A percentile compares a stretch with the other conserved stretches of the same genome.
phyloP scores from a whole-genome alignment of 2,888 invertebrate species.

The Aphidius colemani region DNA sequence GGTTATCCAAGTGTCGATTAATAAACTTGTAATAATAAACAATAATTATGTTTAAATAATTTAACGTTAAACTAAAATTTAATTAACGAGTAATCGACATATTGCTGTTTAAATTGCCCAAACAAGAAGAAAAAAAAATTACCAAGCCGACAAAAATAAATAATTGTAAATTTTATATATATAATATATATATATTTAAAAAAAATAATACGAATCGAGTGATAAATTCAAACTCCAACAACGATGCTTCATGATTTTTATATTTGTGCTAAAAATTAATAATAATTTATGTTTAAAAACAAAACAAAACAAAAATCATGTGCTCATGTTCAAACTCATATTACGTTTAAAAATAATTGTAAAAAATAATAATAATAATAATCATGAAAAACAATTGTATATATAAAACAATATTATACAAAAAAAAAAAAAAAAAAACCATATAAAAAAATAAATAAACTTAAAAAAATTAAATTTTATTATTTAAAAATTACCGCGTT shows the following conservation, averaged over 20 bases:
- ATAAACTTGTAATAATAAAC: no score
- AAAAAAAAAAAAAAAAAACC: neutral
- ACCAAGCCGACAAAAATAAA: neutral
- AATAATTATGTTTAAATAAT: no score
- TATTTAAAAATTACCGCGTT: neutral
- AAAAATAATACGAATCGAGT: neutral
- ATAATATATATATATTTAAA: neutral
- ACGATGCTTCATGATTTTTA: constrained; percentile 5
- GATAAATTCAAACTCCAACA: neutral
- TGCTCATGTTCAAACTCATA: no score
- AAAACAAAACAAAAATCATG: neutral
- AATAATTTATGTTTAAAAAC: neutral
- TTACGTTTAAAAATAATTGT: no score
- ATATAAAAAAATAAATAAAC: neutral
- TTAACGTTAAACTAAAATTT: no score
- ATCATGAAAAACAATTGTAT: neutral
- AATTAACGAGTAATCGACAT: no score
- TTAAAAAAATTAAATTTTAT: neutral
- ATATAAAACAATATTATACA: neutral
- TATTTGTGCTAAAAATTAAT: neutral
- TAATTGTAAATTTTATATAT: neutral
- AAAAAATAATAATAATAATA: neutral
- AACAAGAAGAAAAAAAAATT: neutral
- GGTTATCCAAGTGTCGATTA: no score
- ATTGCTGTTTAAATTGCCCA: neutral